Evolutionary conservation across 1,140 invertebrate genomes (phyloP), one percentile per base, ranked within the genome.

Genomic region (Orius laevigatus): DNA sequence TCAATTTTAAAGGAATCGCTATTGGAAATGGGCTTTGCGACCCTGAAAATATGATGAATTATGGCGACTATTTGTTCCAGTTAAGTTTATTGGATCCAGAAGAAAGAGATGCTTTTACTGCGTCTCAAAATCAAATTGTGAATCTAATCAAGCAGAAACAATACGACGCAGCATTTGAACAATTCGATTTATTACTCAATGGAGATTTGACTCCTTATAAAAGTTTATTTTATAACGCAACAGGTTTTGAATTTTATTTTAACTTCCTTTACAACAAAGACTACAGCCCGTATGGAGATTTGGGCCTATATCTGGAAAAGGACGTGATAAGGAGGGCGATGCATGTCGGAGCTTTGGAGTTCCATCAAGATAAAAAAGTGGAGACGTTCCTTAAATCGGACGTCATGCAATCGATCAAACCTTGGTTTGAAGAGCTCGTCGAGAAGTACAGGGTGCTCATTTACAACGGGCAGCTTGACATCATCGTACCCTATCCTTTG

Each of bases 1-100:
- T 79, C 2, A 78, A 79, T 54, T 58, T 83, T 1, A 46, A 51
- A 6, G 81, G 79, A 34, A 62, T 92, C 50, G 78, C 82, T 0
- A 90, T 92, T 58, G 87, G 86, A 1, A 87, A 91, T 66, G 86
- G 86, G 0, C 65, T 88, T 0, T 79, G 74, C 51, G 86, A 90
- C 66, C 87, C 86, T 0, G 66, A 75, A 20, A 74, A 81, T 60
- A 84, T 87, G 66, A 59, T 84, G 0, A 62, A 78, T n/a, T 89
- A 88, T 60, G 78, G 81, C 4, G 75, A 82, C 56, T 85, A 84
- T 65, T 70, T 91, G 41, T 88, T 84, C 60, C 78, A 84, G 58
- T 61, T 84, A 45, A 87, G 87, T 0, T 65, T 56, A 5, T 33
- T 58, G 5, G 56, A 58, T 31, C 4, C 68, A 71, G 1, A 62